A percentile compares a stretch with the other conserved stretches of the same genome.
These are phyloP conservation scores for Toxonevra muliebris DNA, from an alignment of 2,888 invertebrate genomes.

Conservation along the genomic window DNA sequence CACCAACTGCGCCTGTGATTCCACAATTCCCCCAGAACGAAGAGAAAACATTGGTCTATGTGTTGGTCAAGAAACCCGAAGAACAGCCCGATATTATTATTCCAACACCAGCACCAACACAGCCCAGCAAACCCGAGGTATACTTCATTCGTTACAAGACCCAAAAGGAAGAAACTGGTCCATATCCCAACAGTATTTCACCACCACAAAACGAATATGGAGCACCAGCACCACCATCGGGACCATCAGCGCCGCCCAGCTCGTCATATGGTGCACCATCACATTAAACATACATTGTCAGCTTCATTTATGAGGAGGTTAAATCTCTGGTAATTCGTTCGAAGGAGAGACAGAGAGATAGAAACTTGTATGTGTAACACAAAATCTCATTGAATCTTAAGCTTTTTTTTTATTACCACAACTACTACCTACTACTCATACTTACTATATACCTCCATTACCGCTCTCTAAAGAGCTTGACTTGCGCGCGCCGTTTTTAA, in stretches of 20 bases:
- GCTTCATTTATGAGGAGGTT: background rate
- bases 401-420: too few relatives aligned
- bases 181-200: slow-evolving; percentile 63
- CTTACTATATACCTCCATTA: too few relatives aligned
- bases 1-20: slow-evolving; percentile 71
- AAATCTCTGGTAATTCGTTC: too few relatives aligned
- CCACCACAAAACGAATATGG: slow-evolving; percentile 62
- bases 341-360: too few relatives aligned
- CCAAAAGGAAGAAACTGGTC: slow-evolving; percentile 66
- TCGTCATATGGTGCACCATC: slow-evolving; percentile 63
- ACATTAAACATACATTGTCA: slow-evolving; percentile 45
- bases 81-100: slow-evolving; percentile 75
- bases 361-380: too few relatives aligned
- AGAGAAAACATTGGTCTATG: slow-evolving; percentile 79
- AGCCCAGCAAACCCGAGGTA: slow-evolving; percentile 79
- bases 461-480: too few relatives aligned
- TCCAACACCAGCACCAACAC: slow-evolving; percentile 76
- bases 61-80: slow-evolving; percentile 78
- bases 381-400: too few relatives aligned
- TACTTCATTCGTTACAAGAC: slow-evolving; percentile 82
- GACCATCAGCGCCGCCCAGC: slow-evolving; percentile 61
- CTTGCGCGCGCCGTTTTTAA: too few relatives aligned
- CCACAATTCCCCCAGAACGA: slow-evolving; percentile 75
- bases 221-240: slow-evolving; percentile 56
- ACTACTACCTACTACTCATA: too few relatives aligned